Evolutionary conservation across 2,797 vertebrate genomes (phyloP).

Genomic region (Odontamblyopus lacepedii): DNA sequence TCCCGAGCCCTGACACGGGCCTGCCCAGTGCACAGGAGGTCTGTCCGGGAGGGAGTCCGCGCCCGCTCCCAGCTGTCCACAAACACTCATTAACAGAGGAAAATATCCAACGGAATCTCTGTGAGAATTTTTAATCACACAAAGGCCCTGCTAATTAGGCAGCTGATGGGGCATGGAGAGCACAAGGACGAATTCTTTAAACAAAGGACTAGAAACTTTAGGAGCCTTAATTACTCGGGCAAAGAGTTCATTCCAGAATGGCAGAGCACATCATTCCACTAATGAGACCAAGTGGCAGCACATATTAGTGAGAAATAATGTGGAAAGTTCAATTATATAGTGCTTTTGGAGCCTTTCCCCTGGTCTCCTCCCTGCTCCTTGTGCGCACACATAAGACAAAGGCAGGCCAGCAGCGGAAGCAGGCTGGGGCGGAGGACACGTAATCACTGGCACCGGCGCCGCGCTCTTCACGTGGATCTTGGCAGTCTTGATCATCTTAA

Average conservation of each 20-base stretch:
- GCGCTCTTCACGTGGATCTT: slow-evolving; percentile 81
- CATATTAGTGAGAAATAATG: slow-evolving; percentile 87
- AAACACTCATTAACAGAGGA: slow-evolving; percentile 99
- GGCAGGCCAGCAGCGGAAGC: slow-evolving; percentile 70
- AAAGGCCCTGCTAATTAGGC: slow-evolving; percentile 99
- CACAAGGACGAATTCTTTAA: slow-evolving; percentile 99
- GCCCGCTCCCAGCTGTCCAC: slow-evolving; percentile 98
- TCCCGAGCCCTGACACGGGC: slow-evolving; percentile 98
- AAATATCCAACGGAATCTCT: slow-evolving; percentile 99
- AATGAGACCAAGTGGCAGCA: slow-evolving; percentile 92
- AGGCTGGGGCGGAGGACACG: slow-evolving; percentile 72
- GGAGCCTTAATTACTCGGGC: slow-evolving; percentile 99
- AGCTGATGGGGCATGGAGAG: slow-evolving; percentile 99
- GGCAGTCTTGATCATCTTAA: slow-evolving; percentile 88
- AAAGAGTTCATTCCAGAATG: slow-evolving; percentile 99
- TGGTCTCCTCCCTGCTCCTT: slow-evolving; percentile 73
- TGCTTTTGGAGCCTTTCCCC: slow-evolving; percentile 80
- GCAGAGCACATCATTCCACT: slow-evolving; percentile 97
- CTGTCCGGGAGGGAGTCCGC: slow-evolving; percentile 84
- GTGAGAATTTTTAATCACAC: slow-evolving; percentile 99
- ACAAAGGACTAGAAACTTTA: slow-evolving; percentile 99
- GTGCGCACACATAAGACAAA: slow-evolving; percentile 82
- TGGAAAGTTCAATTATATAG: slow-evolving; percentile 90
- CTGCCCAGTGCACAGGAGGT: slow-evolving; percentile 92
- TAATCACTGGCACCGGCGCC: slow-evolving; percentile 78